Conservation (phyloP, 2,113 vertebrate species). For the Oriolus oriolus region DNA sequence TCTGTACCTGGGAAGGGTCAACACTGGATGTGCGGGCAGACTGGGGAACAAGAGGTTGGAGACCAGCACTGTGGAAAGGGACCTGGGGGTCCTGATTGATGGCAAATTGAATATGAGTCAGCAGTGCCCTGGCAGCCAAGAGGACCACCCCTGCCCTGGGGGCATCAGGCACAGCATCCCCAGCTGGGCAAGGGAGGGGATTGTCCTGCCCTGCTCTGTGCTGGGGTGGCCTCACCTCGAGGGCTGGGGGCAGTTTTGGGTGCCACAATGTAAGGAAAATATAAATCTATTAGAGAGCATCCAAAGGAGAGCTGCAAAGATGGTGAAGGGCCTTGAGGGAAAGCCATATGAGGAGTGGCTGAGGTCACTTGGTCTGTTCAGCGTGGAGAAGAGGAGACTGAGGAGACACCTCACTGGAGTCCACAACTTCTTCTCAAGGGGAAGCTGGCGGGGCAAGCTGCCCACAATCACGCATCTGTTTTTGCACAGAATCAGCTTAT, state of each 20-base stretch:
- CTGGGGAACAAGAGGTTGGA: neutral
- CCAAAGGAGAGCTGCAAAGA: neutral
- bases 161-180: neutral
- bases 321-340: neutral
- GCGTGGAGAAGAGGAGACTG: neutral
- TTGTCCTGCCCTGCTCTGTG: fast-evolving
- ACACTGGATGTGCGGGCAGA: neutral
- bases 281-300: neutral
- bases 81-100: neutral
- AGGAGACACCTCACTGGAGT: neutral
- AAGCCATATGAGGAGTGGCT: neutral
- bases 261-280: neutral
- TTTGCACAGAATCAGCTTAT: neutral
- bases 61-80: neutral
- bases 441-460: neutral
- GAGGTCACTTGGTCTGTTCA: neutral
- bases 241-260: neutral
- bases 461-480: neutral
- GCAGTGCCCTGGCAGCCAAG: neutral
- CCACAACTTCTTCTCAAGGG: fast-evolving
- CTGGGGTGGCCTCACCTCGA: fast-evolving
- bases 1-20: neutral
- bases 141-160: fast-evolving
- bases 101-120: neutral
- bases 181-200: neutral